phyloP scores from a whole-genome alignment of 2,888 invertebrate genomes.

The Volucella inanis region DNA sequence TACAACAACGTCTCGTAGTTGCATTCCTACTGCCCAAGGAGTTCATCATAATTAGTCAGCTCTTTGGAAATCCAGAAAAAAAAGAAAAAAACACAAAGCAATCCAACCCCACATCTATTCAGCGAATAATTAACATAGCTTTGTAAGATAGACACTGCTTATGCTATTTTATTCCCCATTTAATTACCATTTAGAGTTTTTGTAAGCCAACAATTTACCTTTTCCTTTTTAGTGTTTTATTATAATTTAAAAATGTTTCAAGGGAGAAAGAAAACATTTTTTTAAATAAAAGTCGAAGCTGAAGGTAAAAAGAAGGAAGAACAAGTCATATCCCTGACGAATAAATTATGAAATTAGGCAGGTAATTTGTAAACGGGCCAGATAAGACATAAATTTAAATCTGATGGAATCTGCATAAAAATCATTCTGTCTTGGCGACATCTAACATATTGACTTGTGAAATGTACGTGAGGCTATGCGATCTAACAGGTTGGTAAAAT shows the following conservation, averaged over 20 bases:
- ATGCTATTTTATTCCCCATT: background rate
- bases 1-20: background rate
- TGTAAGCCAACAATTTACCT: constrained; percentile 11
- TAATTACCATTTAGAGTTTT: constrained; percentile 32
- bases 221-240: constrained; percentile 2
- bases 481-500: too few relatives aligned
- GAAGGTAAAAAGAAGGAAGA: too few relatives aligned
- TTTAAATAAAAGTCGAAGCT: too few relatives aligned
- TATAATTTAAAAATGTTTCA: background rate
- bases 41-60: constrained; percentile 4
- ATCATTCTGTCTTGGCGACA: too few relatives aligned
- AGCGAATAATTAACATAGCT: constrained; percentile 16
- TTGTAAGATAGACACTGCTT: constrained; percentile 25
- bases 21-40: background rate
- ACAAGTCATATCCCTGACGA: too few relatives aligned
- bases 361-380: too few relatives aligned
- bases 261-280: too few relatives aligned
- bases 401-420: too few relatives aligned
- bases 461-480: too few relatives aligned
- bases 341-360: too few relatives aligned
- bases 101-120: constrained; percentile 9
- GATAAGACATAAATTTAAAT: too few relatives aligned
- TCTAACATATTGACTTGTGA: too few relatives aligned
- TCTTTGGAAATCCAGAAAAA: constrained; percentile 3
- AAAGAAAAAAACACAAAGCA: background rate